These are phyloP conservation scores for Odontomyia ornata DNA, from an alignment of 2,888 invertebrate genomes.

Conservation along the genomic window DNA sequence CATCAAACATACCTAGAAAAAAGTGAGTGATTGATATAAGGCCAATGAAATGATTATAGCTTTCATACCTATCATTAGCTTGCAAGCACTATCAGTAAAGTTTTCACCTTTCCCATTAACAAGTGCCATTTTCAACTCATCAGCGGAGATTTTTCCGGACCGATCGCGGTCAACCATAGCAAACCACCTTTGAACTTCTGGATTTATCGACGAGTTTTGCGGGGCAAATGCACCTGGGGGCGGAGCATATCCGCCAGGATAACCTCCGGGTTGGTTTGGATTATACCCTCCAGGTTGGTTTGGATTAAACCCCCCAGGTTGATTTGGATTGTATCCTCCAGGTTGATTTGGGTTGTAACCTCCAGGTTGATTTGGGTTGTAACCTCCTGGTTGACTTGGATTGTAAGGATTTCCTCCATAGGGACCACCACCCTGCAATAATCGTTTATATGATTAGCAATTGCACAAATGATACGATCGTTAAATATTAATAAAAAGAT, in stretches of 20 bases:
- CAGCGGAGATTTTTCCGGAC: conserved; percentile 81
- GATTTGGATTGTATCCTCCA: conserved; percentile 50
- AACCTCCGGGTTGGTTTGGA: conserved; percentile 50
- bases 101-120: conserved; percentile 86
- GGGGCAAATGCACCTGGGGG: conserved; percentile 62
- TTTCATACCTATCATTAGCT: conserved; percentile 79
- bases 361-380: conserved; percentile 50
- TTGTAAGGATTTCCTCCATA: conserved; percentile 51
- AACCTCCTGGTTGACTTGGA: conserved; percentile 49
- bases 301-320: conserved; percentile 46
- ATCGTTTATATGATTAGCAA: not conserved
- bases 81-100: conserved; percentile 84
- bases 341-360: too few relatives aligned
- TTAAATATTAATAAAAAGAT: not conserved
- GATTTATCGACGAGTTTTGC: conserved; percentile 69
- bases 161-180: conserved; percentile 81
- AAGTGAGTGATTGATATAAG: not conserved
- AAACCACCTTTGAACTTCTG: conserved; percentile 87
- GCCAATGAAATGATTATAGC: not conserved
- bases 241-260: conserved; percentile 56
- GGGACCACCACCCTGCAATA: conserved; percentile 48
- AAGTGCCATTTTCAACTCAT: conserved; percentile 81
- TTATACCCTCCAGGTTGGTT: conserved; percentile 47
- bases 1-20: conserved; percentile 83
- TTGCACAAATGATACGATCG: not conserved